A percentile compares a stretch with the other conserved stretches of the same genome.
Conservation (phyloP, 2,797 vertebrate genomes). For the Premnoplex brunnescens region DNA sequence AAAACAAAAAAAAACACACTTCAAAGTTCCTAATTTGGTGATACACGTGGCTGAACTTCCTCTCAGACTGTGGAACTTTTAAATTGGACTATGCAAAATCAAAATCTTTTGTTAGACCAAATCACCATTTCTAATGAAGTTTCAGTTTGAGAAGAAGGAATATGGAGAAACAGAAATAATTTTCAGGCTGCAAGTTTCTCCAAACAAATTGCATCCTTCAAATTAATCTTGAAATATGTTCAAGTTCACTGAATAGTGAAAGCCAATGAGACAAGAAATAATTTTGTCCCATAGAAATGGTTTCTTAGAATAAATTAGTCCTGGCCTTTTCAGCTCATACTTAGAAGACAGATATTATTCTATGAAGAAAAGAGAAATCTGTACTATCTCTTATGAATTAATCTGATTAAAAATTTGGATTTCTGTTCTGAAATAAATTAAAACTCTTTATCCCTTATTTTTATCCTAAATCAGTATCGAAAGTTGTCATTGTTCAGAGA, state of each 20-base stretch:
- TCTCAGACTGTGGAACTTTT: background rate
- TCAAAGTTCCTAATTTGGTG: background rate
- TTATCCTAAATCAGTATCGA: background rate
- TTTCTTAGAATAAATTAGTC: background rate
- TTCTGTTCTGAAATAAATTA: background rate
- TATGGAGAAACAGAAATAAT: background rate
- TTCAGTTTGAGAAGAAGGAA: background rate
- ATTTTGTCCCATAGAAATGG: background rate
- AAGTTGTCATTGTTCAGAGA: background rate
- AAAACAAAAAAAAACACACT: too few relatives aligned
- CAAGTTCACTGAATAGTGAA: background rate
- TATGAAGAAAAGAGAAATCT: background rate
- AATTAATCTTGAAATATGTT: conserved; percentile 13
- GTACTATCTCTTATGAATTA: background rate
- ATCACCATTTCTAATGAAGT: background rate
- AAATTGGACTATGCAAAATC: background rate
- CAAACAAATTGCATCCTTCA: background rate
- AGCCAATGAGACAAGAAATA: background rate
- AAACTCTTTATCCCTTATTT: background rate
- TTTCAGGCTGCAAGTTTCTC: background rate
- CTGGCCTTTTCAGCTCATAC: background rate
- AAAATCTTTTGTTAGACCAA: background rate
- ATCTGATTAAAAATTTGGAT: background rate
- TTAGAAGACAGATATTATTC: background rate
- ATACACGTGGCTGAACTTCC: background rate